Evolutionary conservation across 2,113 vertebrate genomes (phyloP), one percentile per base, ranked within the genome.

Genomic region (Pseudorhombus dupliciocellatus): DNA sequence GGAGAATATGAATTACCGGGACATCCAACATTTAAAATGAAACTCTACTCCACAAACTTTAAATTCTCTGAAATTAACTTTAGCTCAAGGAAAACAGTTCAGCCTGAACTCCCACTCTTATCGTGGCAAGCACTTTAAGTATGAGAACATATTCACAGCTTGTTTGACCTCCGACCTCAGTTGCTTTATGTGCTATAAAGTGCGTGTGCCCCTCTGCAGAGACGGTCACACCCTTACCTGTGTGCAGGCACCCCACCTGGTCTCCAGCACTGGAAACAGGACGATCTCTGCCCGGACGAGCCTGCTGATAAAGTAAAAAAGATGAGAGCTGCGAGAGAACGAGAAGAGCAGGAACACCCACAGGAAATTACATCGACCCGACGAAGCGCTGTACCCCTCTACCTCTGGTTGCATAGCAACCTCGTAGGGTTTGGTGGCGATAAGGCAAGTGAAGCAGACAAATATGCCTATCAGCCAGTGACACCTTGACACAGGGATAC

Each of bases 401-500:
- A 61, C 30, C 61, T 55, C 61, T 24, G 52, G 76, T 66, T 77
- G 75, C 82, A 31, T 12, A 58, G 88, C 72, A 86, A 86, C 78
- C 26, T 52, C 18, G 11, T 30, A 14, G 57, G 71, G 64, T 52
- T 54, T 40, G 48, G 50, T 12, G 64, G 44, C 77, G 93, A 93
- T 93, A 92, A 92, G 88, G 37, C 82, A 67, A 34, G 58, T 57
- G 70, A 54, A 69, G 79, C 70, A 74, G 83, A 84, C 62, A 79
- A 81, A 73, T 70, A 70, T 81, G 62, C 44, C 81, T 93, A 94
- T 94, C 92, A 58, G 80, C 4, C 20, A 12, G 15, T 16, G 79
- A 82, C 92, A 94, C 89, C 87, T 93, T 92, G 89, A 72, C 9
- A 31, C 37, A 70, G 93, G 93, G 91, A 91, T 93, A 92, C 84